Evolutionary conservation across 2,797 vertebrate genomes (phyloP).

Genomic region (Sylvia borin): DNA sequence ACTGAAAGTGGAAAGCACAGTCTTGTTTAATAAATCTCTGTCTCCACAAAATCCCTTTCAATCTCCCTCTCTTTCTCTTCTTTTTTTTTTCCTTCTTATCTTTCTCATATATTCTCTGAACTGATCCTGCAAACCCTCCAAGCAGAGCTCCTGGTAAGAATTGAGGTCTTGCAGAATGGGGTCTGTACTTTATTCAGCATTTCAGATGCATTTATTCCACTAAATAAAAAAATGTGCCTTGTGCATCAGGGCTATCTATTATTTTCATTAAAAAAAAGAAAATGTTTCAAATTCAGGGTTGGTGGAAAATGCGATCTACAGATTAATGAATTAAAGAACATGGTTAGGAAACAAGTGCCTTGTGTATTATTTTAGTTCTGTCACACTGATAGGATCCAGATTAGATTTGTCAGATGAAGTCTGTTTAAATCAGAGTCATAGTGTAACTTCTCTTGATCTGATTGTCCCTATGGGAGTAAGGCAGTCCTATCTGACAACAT

Average conservation of each 20-base stretch:
- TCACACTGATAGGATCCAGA: not conserved
- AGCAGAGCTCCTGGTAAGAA: slow-evolving; percentile 14
- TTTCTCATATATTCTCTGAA: slow-evolving; percentile 20
- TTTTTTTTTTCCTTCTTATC: slow-evolving; percentile 31
- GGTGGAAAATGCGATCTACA: not conserved
- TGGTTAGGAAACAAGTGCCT: not conserved
- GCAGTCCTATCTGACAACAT: not conserved
- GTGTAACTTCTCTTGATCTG: not conserved
- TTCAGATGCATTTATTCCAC: slow-evolving; percentile 17
- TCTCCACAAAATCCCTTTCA: slow-evolving; percentile 54
- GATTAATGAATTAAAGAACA: not conserved
- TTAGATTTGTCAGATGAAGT: not conserved
- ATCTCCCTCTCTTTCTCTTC: not conserved
- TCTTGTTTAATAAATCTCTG: slow-evolving; percentile 44
- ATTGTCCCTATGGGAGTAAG: not conserved
- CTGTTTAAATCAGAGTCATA: not conserved
- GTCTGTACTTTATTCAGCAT: not conserved
- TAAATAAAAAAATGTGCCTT: not conserved
- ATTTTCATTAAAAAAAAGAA: not conserved
- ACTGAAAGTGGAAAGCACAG: slow-evolving; percentile 51
- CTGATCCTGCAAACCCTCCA: not conserved
- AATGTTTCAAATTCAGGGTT: fast-evolving
- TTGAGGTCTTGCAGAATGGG: not conserved
- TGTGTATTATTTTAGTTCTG: not conserved
- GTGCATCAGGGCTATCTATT: not conserved